These are phyloP conservation scores for Cheumatopsyche charites DNA, from an alignment of 1,140 invertebrate genomes.

Conservation along the genomic window DNA sequence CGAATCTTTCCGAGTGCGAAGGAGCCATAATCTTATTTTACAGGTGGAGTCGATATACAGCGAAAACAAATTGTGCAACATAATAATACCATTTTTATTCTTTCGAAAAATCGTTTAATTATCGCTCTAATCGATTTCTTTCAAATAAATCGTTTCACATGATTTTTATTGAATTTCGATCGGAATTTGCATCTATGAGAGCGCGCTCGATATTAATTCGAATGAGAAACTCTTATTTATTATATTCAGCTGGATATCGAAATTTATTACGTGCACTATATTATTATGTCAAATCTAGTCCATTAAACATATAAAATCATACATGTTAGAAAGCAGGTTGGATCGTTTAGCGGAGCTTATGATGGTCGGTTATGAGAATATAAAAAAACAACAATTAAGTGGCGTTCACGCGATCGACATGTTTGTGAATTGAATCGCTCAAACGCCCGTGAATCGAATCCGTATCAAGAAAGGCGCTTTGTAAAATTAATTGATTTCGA, in stretches of 20 bases:
- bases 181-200: too few relatives aligned
- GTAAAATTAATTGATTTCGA: conserved; percentile 24
- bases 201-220: neutral
- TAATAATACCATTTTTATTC: neutral
- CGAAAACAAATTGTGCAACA: conserved; percentile 1
- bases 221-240: conserved; percentile 9
- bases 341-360: conserved; percentile 8
- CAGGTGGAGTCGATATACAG: conserved; percentile 17
- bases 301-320: conserved; percentile 8
- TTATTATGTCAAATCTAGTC: conserved; percentile 6
- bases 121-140: too few relatives aligned
- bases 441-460: conserved; percentile 9
- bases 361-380: neutral
- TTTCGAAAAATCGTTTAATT: neutral
- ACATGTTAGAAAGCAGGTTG: conserved; percentile 17
- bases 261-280: neutral
- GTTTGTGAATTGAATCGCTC: neutral
- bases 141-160: too few relatives aligned
- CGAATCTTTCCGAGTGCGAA: conserved; percentile 15
- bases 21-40: neutral
- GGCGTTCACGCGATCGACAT: neutral
- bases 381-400: conserved; percentile 6
- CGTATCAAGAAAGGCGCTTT: conserved; percentile 1
- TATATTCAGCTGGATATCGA: neutral
- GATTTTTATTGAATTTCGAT: too few relatives aligned